Percentiles rank a stretch among this genome's conserved stretches.
Evolutionary conservation across 2,113 vertebrate genomes (phyloP).

Genomic region (Galemys pyrenaicus): DNA sequence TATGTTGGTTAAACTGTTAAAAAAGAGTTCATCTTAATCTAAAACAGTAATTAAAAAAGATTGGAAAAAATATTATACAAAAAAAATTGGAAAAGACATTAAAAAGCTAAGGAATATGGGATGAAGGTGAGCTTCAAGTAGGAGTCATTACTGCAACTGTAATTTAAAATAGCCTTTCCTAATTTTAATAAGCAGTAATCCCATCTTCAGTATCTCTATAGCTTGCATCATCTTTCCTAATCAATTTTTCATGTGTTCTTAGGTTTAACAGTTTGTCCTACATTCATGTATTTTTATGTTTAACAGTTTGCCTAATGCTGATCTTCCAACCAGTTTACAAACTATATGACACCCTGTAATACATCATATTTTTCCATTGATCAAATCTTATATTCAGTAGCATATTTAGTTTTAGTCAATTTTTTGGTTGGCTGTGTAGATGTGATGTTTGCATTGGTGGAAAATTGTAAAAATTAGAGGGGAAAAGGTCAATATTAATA

Average conservation of each 20-base stretch:
- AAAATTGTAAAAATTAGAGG: background rate
- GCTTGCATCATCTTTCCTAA: background rate
- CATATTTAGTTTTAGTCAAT: background rate
- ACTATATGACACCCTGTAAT: background rate
- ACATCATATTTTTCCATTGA: background rate
- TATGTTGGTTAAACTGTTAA: background rate
- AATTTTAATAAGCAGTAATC: background rate
- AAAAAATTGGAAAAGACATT: no score
- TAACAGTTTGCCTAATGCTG: background rate
- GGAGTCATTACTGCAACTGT: background rate
- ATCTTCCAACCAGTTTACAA: background rate
- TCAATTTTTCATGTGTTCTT: background rate
- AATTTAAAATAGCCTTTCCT: background rate
- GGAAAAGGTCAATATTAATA: background rate
- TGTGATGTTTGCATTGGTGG: background rate
- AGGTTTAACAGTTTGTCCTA: no score
- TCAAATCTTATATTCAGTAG: background rate
- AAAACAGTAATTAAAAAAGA: background rate
- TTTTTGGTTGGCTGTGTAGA: background rate
- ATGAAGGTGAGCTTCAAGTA: background rate
- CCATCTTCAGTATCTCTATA: background rate
- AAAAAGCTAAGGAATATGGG: background rate
- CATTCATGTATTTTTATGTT: no score
- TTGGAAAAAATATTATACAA: background rate
- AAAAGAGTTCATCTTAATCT: background rate